These are phyloP conservation scores for Calvadosia cruxmelitensis DNA, from an alignment of 30 jellyfish, hydroid and myxozoan genomes.

Conservation along the genomic window DNA sequence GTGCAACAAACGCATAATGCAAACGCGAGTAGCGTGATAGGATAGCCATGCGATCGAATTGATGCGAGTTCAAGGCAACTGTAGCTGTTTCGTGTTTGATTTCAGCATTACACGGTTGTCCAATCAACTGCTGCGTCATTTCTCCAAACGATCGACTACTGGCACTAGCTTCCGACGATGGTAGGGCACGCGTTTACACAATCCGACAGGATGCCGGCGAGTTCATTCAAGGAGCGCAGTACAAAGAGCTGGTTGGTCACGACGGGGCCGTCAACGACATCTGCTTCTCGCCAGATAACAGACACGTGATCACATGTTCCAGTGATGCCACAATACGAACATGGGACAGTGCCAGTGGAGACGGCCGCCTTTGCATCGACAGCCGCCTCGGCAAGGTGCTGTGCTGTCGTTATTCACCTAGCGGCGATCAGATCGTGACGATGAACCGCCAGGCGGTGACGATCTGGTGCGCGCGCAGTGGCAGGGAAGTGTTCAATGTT, in stretches of 20 bases:
- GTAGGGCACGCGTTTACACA: conserved; percentile 38
- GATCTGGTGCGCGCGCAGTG: conserved; percentile 43
- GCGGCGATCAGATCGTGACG: conserved; percentile 33
- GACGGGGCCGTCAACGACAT: conserved; percentile 46
- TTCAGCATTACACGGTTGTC: conserved; percentile 53
- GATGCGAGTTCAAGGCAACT: too few species aligned
- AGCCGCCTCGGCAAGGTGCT: conserved; percentile 36
- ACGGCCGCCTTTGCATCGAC: conserved; percentile 12
- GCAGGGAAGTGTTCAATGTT: conserved; percentile 22
- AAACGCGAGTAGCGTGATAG: too few species aligned
- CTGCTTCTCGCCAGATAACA: conserved; percentile 40
- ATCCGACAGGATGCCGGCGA: conserved; percentile 64
- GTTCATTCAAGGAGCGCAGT: conserved; percentile 60
- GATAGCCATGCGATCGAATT: too few species aligned
- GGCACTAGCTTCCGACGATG: conserved; percentile 63
- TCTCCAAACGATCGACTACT: conserved; percentile 54
- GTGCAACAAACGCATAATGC: too few species aligned
- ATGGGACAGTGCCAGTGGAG: conserved; percentile 66
- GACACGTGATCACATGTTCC: conserved; percentile 41
- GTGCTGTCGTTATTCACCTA: conserved; percentile 34
- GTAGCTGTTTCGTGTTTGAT: background rate
- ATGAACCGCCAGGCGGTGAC: conserved; percentile 31
- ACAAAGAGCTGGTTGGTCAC: conserved; percentile 46
- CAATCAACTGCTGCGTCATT: conserved; percentile 38
- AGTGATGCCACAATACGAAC: conserved; percentile 48